Base-by-base conservation (phyloP, 2,797 vertebrate species). In the Halcyon leucocephala region DNA sequence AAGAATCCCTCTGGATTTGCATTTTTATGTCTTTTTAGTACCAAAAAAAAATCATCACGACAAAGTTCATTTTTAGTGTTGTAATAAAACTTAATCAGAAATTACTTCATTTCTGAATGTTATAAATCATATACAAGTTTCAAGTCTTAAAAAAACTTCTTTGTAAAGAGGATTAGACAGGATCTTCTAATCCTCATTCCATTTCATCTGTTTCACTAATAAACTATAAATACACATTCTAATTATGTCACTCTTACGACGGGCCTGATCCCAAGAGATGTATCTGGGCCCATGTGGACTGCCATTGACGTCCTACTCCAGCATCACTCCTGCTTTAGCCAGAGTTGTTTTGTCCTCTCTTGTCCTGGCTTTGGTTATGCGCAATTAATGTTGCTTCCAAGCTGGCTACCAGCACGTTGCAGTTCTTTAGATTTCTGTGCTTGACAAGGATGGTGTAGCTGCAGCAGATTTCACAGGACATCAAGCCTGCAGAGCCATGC, bases 1-100 rank as follows among this genome's bases (percentile, higher is more conserved):
- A 89, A 77, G 64, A 87, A 92, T 83, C 31, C 55, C 49, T 70
- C 55, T 64, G 55, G 81, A 96, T 93, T 95, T 96, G 78, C 93
- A 78, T 87, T 95, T 95, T 93, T 73, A 70, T 79, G 35, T 48
- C 7, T 28, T 81, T 93, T 90, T 69, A 80, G 55, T 28, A 76
- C 54, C 37, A 60, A 92, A 95, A 49, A 74, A 67, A 2, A 4
- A 25, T 69, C 21, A 39, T 87, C 33, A 9, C 39, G 48, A 89
- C 49, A 31, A 71, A 85, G 49, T 84, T 89, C 3, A 57, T 69
- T 94, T 89, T 81, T 60, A 91, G 74, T 57, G 29, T 61, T 55
- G 29, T 78, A 92, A 89, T 65, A 78, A 72, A 89, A 85, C 33
- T 72, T 73, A 86, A 82, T 80, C 71, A 87, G 78, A 95, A 96